Evolutionary conservation across 2,888 invertebrate species (phyloP).

Genomic region (Eugnorisma glareosa): DNA sequence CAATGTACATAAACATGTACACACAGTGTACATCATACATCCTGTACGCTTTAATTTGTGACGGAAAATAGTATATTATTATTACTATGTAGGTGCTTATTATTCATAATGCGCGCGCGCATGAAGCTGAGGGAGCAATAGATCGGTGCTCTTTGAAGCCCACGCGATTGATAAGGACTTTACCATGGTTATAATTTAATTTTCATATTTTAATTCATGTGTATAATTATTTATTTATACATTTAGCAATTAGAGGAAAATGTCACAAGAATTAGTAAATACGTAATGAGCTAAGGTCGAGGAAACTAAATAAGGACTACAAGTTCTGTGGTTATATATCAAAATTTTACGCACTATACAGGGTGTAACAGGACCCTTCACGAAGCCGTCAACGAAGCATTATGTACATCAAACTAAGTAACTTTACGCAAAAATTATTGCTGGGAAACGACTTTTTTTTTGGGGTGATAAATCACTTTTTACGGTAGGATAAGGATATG

Average conservation of each 20-base stretch:
- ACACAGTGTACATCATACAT: conserved; percentile 41
- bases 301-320: background rate
- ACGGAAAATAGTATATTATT: conserved; percentile 54
- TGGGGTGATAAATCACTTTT: too few relatives aligned
- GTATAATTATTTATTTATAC: background rate
- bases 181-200: conserved; percentile 11
- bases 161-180: conserved; percentile 46
- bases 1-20: conserved; percentile 32
- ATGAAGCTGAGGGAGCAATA: conserved; percentile 11
- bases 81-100: conserved; percentile 51
- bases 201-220: conserved; percentile 19
- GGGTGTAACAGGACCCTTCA: too few relatives aligned
- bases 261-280: background rate
- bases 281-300: background rate
- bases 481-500: too few relatives aligned
- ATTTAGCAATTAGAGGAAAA: conserved; percentile 3
- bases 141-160: conserved; percentile 42
- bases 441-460: too few relatives aligned
- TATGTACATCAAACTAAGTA: too few relatives aligned
- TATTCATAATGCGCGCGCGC: conserved; percentile 44
- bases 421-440: too few relatives aligned
- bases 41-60: conserved; percentile 63
- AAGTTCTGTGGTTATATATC: background rate
- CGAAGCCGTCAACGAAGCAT: too few relatives aligned
- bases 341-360: background rate